Evolutionary conservation across 2,797 vertebrate genomes (phyloP).

Genomic region (Gymnothorax reevesii): DNA sequence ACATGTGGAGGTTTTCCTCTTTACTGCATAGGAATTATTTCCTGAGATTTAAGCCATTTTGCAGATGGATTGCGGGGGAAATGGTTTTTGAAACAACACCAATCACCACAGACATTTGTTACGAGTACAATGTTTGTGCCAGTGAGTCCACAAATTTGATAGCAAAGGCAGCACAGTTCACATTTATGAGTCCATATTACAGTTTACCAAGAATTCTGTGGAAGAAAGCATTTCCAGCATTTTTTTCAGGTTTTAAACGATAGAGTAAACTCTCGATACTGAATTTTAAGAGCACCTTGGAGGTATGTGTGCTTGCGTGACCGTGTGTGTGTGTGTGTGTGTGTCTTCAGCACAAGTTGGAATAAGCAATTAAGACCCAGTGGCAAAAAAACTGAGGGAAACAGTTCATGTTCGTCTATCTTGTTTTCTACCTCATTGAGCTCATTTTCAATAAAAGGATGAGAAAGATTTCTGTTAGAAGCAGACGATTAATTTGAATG

Average conservation of each 20-base stretch:
- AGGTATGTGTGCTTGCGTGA: background rate
- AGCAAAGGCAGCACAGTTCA: background rate
- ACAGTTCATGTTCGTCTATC: slow-evolving; percentile 8
- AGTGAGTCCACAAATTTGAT: background rate
- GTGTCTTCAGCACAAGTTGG: background rate
- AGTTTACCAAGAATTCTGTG: background rate
- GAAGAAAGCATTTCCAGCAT: background rate
- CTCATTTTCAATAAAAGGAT: background rate
- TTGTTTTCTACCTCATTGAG: background rate
- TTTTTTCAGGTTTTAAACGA: background rate
- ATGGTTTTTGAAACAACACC: background rate
- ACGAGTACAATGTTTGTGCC: background rate
- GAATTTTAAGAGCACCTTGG: background rate
- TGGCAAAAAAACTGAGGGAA: background rate
- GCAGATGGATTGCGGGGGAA: background rate
- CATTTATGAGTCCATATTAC: background rate
- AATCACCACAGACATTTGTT: background rate
- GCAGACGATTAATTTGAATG: slow-evolving; percentile 5
- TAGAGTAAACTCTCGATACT: background rate
- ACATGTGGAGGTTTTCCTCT: background rate
- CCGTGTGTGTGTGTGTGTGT: background rate
- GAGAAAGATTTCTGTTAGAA: background rate
- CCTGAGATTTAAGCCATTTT: background rate
- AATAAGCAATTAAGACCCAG: background rate
- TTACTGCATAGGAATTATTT: background rate